phyloP scores from a whole-genome alignment of 2,113 vertebrate species.

The Varanus komodoensis region DNA sequence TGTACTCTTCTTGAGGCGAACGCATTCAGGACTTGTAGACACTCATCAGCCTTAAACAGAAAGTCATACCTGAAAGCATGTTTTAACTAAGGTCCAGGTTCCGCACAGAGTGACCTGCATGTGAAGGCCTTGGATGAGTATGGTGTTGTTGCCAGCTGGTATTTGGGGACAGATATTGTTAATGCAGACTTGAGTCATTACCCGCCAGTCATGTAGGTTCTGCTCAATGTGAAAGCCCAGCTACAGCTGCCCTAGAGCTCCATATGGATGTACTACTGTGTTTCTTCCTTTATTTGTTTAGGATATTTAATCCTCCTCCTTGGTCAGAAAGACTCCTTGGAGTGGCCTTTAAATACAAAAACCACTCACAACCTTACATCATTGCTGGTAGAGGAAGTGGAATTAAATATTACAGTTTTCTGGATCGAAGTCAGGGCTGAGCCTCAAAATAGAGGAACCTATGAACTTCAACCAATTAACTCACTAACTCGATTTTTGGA shows the following conservation, averaged over 20 bases:
- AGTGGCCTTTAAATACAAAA: too few species aligned
- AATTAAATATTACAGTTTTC: background rate
- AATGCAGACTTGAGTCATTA: background rate
- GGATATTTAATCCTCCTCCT: too few species aligned
- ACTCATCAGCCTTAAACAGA: background rate
- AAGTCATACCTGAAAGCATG: slow-evolving; percentile 22
- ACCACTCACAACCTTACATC: too few species aligned
- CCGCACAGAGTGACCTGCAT: background rate
- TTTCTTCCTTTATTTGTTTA: background rate
- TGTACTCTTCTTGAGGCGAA: background rate
- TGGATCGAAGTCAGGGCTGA: background rate
- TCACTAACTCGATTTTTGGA: background rate
- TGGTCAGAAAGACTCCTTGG: too few species aligned
- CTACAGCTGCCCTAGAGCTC: background rate
- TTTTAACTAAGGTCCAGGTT: slow-evolving; percentile 3
- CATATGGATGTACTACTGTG: background rate
- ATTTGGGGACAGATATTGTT: background rate
- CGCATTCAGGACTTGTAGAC: slow-evolving; percentile 23
- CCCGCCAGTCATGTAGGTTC: background rate
- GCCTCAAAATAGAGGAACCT: background rate
- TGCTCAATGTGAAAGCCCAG: background rate
- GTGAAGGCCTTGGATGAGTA: background rate
- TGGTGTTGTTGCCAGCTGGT: background rate
- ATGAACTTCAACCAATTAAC: background rate
- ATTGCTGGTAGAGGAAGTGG: background rate